phyloP scores from a whole-genome alignment of 2,888 invertebrate genomes.

The Lamellibrachia columna region DNA sequence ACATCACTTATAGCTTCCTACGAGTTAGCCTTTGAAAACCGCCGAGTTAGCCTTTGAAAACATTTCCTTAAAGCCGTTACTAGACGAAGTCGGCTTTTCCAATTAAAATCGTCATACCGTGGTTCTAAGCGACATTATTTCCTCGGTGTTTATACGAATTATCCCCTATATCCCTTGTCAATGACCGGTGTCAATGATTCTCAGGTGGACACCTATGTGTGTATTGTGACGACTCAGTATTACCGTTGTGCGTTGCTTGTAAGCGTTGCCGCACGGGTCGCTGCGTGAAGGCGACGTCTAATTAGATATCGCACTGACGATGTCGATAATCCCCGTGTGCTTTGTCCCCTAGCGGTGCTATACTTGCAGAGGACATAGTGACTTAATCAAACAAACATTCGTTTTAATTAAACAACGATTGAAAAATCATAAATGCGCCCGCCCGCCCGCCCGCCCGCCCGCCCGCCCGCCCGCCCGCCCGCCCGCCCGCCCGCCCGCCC shows the following conservation, averaged over 20 bases:
- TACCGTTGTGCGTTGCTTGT: background rate
- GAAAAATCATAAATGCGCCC: no score
- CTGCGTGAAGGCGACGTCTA: background rate
- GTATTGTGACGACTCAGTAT: conserved; percentile 5
- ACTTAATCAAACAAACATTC: no score
- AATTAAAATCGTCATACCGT: background rate
- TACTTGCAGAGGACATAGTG: background rate
- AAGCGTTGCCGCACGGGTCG: background rate
- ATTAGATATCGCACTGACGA: background rate
- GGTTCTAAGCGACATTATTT: background rate
- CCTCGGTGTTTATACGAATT: background rate
- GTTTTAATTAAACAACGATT: no score
- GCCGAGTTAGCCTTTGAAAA: no score
- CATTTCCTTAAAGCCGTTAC: background rate
- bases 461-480: no score
- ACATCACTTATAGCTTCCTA: no score
- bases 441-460: no score
- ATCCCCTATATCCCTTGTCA: background rate
- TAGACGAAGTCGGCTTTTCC: background rate
- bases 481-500: no score
- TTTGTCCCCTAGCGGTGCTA: background rate
- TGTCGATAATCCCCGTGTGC: background rate
- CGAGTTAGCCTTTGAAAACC: no score
- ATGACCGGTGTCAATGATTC: background rate
- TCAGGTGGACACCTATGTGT: background rate